Evolutionary conservation across 2,113 vertebrate genomes (phyloP).

Genomic region (Cricetomys ansorgei): DNA sequence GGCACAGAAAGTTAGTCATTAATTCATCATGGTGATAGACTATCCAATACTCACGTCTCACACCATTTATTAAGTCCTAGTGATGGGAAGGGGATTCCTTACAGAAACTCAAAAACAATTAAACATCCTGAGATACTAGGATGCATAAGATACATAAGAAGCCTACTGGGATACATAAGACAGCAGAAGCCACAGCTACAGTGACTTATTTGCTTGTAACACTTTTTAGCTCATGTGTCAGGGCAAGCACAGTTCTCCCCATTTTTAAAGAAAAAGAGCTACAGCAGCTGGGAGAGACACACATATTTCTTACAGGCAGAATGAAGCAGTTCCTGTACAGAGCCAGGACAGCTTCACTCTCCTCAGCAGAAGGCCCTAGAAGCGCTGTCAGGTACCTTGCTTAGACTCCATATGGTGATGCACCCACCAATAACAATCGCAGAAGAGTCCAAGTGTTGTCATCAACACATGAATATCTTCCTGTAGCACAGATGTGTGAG

Average conservation of each 20-base stretch:
- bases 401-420: neutral
- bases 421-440: neutral
- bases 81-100: neutral
- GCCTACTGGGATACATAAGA: neutral
- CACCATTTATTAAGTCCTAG: neutral
- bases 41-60: neutral
- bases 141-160: too few species aligned
- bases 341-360: too few species aligned
- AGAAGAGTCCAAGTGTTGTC: neutral
- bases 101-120: slow-evolving; percentile 11
- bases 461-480: neutral
- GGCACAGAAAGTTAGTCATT: neutral
- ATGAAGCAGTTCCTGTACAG: neutral
- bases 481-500: neutral
- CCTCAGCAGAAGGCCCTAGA: neutral
- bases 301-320: neutral
- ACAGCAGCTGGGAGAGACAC: neutral
- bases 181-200: neutral
- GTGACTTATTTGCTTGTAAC: neutral
- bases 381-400: neutral
- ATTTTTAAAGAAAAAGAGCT: slow-evolving; percentile 36
- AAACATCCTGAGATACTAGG: too few species aligned
- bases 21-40: neutral
- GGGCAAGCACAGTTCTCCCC: neutral
- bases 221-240: neutral